A percentile compares a stretch with the other conserved stretches of the same genome.
Conservation (phyloP, 1,140 invertebrate genomes). For the Drosophila leontia region DNA sequence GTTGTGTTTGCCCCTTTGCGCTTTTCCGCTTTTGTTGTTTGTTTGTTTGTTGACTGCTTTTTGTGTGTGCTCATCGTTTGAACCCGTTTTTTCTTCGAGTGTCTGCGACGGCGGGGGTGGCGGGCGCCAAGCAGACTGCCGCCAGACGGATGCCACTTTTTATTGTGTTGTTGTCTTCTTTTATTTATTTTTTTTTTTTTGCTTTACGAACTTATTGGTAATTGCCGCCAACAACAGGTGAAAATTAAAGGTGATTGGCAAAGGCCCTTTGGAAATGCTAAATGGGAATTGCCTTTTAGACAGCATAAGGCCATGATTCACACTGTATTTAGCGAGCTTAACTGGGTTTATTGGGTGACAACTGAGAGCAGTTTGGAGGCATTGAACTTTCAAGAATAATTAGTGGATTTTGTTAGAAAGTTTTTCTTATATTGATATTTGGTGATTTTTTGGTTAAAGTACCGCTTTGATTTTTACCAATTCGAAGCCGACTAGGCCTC, state of each 20-base stretch:
- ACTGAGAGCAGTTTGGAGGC: not conserved
- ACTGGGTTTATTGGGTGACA: slow-evolving; percentile 10
- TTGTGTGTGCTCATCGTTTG: slow-evolving; percentile 50
- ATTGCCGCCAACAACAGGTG: slow-evolving; percentile 3
- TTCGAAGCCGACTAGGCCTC: too few relatives aligned
- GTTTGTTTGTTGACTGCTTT: slow-evolving; percentile 59
- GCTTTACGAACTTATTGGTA: not conserved
- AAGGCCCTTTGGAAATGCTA: slow-evolving; percentile 1
- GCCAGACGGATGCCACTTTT: slow-evolving; percentile 30
- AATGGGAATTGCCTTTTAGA: slow-evolving; percentile 19
- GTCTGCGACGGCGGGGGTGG: slow-evolving; percentile 6
- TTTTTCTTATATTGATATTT: too few relatives aligned
- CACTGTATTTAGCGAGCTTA: not conserved
- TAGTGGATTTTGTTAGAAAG: too few relatives aligned
- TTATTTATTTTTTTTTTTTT: not conserved
- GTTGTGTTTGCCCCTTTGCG: slow-evolving; percentile 52
- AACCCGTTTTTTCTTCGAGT: slow-evolving; percentile 47
- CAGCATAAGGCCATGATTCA: slow-evolving; percentile 14
- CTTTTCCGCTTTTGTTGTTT: slow-evolving; percentile 59
- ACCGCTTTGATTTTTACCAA: too few relatives aligned
- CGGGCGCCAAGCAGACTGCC: slow-evolving; percentile 55
- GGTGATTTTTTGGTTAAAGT: too few relatives aligned
- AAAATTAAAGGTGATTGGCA: slow-evolving; percentile 3
- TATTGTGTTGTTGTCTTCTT: slow-evolving; percentile 11
- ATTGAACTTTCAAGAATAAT: not conserved